Percentiles rank a stretch among this genome's conserved stretches.
Evolutionary conservation across 2,888 invertebrate species (phyloP).

Genomic region (Apoderus coryli): DNA sequence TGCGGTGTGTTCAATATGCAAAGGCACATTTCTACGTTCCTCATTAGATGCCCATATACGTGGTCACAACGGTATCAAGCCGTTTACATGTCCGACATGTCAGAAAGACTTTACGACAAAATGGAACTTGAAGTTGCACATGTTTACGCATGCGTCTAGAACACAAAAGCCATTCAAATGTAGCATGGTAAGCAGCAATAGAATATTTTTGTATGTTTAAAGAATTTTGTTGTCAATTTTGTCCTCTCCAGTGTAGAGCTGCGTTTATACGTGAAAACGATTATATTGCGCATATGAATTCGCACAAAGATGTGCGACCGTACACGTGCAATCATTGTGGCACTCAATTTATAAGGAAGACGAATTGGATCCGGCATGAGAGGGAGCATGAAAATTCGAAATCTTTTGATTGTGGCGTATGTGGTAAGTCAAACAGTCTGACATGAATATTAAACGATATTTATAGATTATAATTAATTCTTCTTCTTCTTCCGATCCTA

Average conservation of each 20-base stretch:
- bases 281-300: conserved; percentile 71
- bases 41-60: conserved; percentile 68
- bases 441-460: too few species aligned
- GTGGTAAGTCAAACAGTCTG: too few species aligned
- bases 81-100: conserved; percentile 70
- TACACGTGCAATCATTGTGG: conserved; percentile 86
- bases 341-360: conserved; percentile 75
- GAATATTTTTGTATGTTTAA: too few species aligned
- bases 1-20: conserved; percentile 65
- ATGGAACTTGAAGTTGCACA: conserved; percentile 80
- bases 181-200: too few species aligned
- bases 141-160: conserved; percentile 77
- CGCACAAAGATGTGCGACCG: conserved; percentile 69
- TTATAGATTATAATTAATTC: too few species aligned
- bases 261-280: conserved; percentile 73
- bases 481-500: too few species aligned
- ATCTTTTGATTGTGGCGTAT: conserved; percentile 58
- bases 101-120: conserved; percentile 77
- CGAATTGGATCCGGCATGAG: conserved; percentile 76
- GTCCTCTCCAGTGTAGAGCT: conserved; percentile 65
- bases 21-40: conserved; percentile 57
- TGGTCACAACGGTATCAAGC: conserved; percentile 61
- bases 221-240: too few species aligned
- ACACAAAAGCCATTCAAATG: conserved; percentile 77
- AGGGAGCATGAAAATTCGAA: conserved; percentile 71